Evolutionary conservation across 2,888 invertebrate genomes (phyloP).

Genomic region (Drosophila niveifrons): DNA sequence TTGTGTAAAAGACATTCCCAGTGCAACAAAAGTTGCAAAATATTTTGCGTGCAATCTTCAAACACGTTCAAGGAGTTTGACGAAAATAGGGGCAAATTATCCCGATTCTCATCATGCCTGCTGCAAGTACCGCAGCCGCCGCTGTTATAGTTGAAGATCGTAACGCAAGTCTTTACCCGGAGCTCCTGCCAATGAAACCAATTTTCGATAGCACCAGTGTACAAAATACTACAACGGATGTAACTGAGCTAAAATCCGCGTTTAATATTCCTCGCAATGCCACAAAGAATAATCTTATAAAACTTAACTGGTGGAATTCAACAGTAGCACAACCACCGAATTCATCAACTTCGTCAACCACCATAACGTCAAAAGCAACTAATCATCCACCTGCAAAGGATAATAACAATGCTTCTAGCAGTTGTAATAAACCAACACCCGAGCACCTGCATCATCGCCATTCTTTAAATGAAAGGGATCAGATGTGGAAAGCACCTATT

Average conservation of each 20-base stretch:
- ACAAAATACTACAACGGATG: slow-evolving; percentile 1
- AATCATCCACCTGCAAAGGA: slow-evolving; percentile 25
- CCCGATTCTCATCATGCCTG: slow-evolving; percentile 35
- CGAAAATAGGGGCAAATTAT: neutral
- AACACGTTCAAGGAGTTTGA: neutral
- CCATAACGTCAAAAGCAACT: neutral
- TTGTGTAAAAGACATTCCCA: neutral
- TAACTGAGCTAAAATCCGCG: slow-evolving; percentile 5
- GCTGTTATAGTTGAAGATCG: neutral
- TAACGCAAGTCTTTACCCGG: slow-evolving; percentile 9
- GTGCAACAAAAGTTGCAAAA: too few relatives aligned
- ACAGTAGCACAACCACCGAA: slow-evolving; percentile 36
- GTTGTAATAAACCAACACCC: slow-evolving; percentile 34
- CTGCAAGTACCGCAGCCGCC: neutral
- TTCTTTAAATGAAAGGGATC: slow-evolving; percentile 8
- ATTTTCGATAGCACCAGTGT: slow-evolving; percentile 9
- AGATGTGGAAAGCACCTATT: neutral
- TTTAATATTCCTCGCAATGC: slow-evolving; percentile 54
- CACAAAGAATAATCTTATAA: slow-evolving; percentile 74
- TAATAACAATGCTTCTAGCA: slow-evolving; percentile 56
- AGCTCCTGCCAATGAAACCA: slow-evolving; percentile 54
- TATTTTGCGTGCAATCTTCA: neutral
- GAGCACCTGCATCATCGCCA: neutral
- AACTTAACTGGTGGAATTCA: slow-evolving; percentile 81
- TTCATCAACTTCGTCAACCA: slow-evolving; percentile 9